Base-by-base conservation (phyloP, 2,113 vertebrate genomes). In the Miniopterus natalensis region DNA sequence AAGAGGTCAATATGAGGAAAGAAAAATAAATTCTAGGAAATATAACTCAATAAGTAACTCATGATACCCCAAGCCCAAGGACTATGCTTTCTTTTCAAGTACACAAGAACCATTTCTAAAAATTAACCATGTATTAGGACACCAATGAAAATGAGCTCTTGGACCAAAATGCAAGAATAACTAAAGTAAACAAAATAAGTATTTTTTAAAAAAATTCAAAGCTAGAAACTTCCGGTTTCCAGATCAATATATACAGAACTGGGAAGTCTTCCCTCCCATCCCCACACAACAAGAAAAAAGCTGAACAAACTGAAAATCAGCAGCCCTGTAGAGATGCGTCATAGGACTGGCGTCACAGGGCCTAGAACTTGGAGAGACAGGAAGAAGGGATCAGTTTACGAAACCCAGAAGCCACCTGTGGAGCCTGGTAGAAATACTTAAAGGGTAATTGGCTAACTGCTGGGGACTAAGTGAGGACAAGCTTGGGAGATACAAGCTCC, bases 1-100 rank as follows among this genome's bases (percentile, higher is more conserved):
- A 49, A 94, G 77, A 78, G 36, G 36, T 45, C 66, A 27, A 20
- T 47, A 20, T 31, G 15, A 61, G 45, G 47, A 85, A 84, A 74
- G 14, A 25, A 93, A 71, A 91, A 31, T 15, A 68, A 85, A 25
- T 91, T 79, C 27, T 85, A 78, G 49, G 86, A 36, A 92, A 61
- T 45, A 6, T 42, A 83, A 93, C 40, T 80, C 17, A 40, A 18
- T 84, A 18, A 55, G 57, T 71, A 86, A 53, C 9, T 55, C 51
- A 29, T 40, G 49, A 74, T 29, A 71, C 23, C 17, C 42, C 51
- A 89, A 31, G 80, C 21, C 65, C 12, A 36, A 53, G 53, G 40
- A 57, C 1, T 5, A 2, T 12, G 7, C 2, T 29, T 70, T 91
- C 17, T 47, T 77, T 86, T 49, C 8, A 66, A 74, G 42, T 59